These are phyloP conservation scores for Cotesia congregata DNA, from an alignment of 2,888 invertebrate species.

Conservation along the genomic window DNA sequence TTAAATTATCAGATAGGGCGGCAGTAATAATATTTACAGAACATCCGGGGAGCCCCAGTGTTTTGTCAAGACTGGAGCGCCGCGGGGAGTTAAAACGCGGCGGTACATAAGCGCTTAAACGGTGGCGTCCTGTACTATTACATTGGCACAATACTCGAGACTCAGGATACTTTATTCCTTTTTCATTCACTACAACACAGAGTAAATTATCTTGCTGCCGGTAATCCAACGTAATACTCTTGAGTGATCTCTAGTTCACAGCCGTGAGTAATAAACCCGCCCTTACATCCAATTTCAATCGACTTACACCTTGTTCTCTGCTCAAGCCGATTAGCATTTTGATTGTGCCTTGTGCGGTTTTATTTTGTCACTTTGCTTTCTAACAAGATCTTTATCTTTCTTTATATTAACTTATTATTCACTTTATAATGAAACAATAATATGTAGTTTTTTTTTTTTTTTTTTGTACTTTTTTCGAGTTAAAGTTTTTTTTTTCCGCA, in stretches of 20 bases:
- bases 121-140: constrained; percentile 30
- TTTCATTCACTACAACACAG: constrained; percentile 11
- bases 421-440: not conserved
- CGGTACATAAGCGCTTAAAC: constrained; percentile 45
- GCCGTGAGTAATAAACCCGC: constrained; percentile 59
- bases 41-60: constrained; percentile 63
- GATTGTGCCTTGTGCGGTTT: constrained; percentile 58
- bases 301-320: constrained; percentile 66
- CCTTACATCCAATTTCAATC: constrained; percentile 67
- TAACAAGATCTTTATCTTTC: not conserved
- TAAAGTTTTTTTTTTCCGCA: no score
- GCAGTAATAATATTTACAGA: constrained; percentile 70
- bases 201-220: constrained; percentile 29
- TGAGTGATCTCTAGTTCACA: constrained; percentile 56
- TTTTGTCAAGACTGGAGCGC: constrained; percentile 68
- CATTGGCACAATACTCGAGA: constrained; percentile 3
- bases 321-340: constrained; percentile 66
- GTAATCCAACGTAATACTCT: constrained; percentile 68
- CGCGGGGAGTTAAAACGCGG: constrained; percentile 53
- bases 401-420: not conserved
- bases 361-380: not conserved
- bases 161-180: constrained; percentile 19
- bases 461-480: no score
- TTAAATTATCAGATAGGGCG: constrained; percentile 66
- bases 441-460: no score